Evolutionary conservation across 2,797 vertebrate species (phyloP).

Genomic region (Rhinichthys osculus): DNA sequence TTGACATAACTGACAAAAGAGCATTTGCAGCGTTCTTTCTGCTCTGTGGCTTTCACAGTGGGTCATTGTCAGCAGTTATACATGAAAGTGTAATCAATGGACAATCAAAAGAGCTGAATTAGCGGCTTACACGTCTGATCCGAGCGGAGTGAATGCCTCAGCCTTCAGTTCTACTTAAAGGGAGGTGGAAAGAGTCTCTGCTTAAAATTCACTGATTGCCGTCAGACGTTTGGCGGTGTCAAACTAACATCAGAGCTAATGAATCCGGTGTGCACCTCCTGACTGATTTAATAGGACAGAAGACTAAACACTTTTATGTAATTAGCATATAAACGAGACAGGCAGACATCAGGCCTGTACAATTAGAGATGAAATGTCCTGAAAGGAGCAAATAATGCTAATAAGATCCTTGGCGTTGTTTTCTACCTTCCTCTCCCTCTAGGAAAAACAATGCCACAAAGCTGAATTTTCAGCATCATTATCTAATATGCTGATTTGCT

Average conservation of each 20-base stretch:
- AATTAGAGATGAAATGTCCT: conserved; percentile 64
- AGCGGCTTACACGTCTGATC: conserved; percentile 44
- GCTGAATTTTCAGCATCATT: too few relatives aligned
- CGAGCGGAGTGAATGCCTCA: conserved; percentile 24
- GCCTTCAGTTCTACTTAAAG: conserved; percentile 38
- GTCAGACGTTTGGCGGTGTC: conserved; percentile 63
- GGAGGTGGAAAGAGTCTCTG: conserved; percentile 40
- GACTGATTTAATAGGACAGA: conserved; percentile 68
- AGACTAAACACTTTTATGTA: conserved; percentile 68
- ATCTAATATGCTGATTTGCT: too few relatives aligned
- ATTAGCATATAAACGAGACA: conserved; percentile 72
- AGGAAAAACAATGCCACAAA: conserved; percentile 11
- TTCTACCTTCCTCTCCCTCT: conserved; percentile 54
- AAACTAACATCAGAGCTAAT: conserved; percentile 66
- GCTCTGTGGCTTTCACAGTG: conserved; percentile 34
- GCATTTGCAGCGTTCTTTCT: background rate
- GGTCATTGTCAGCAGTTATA: conserved; percentile 31
- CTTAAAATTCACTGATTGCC: conserved; percentile 65
- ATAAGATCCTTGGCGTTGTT: conserved; percentile 53
- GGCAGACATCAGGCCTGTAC: conserved; percentile 61
- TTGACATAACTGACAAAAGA: conserved; percentile 28
- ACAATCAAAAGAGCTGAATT: conserved; percentile 57
- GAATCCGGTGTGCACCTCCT: conserved; percentile 64
- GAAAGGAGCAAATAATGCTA: conserved; percentile 58
- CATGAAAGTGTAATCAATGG: conserved; percentile 55